Evolutionary conservation across 1,140 invertebrate genomes (phyloP), one percentile per base, ranked within the genome.

Genomic region (Prorops nasuta): DNA sequence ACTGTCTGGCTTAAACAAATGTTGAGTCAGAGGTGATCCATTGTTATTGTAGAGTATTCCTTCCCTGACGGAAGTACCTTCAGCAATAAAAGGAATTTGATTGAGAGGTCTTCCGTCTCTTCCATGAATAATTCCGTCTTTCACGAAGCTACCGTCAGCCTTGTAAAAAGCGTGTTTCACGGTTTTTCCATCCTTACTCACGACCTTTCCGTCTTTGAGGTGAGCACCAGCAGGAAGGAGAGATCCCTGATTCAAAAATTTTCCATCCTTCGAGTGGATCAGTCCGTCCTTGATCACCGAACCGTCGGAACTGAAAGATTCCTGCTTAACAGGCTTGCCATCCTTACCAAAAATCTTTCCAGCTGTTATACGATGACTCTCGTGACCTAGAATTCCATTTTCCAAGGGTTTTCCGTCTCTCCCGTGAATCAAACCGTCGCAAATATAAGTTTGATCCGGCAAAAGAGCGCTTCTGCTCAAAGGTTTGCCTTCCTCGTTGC

Each of bases 321-420:
- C 73, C 12, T 68, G 64, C 42, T 73, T 77, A 1, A 74, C 66
- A 8, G 66, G 65, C 56, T 71, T 76, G 1, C 71, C 71, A 16
- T 76, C 71, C 42, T 74, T 77, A 0, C 63, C 51, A n/a, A 66
- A 63, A 31, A 76, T 56, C 48, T 76, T 77, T n/a, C 74, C 74
- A 1, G 74, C 72, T 8, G 52, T 49, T 7, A 76, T 45, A 18
- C 60, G 62, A 37, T 70, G 39, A 8, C 70, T 69, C 6, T 74
- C 72, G 28, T 60, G 56, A 7, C 72, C 72, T 14, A 77, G 47
- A 17, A 57, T 60, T 15, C 72, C 74, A 32, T 48, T 68, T 4
- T 60, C 51, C 0, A 74, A 32, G 8, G 61, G 60, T 57, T 67
- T 72, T 16, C 71, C 68, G 39, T 73, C 68, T 6, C 41, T 18